A percentile compares a stretch with the other conserved stretches of the same genome.
These are phyloP conservation scores for Argyresthia goedartella DNA, from an alignment of 2,888 invertebrate genomes.

Conservation along the genomic window DNA sequence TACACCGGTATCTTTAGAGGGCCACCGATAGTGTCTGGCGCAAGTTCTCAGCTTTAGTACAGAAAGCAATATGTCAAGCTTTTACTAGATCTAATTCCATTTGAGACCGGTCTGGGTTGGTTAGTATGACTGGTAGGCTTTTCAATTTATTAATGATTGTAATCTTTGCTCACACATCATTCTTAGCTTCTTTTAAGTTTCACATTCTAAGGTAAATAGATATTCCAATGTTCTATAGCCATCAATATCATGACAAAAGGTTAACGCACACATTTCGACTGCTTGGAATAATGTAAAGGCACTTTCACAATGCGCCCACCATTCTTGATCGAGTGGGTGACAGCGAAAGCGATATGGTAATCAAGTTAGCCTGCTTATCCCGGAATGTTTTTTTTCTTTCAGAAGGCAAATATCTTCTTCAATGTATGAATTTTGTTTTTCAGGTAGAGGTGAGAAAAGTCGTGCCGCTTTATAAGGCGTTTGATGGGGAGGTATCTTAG, in stretches of 20 bases:
- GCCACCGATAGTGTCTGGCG: no score
- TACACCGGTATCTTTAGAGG: no score
- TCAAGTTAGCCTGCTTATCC: conserved; percentile 9
- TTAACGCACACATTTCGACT: no score
- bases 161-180: not conserved
- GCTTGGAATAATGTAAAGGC: conserved; percentile 9
- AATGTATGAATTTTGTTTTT: conserved; percentile 23
- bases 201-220: no score
- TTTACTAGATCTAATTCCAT: conserved; percentile 4
- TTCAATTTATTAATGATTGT: conserved; percentile 1
- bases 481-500: not conserved
- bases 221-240: no score
- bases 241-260: no score
- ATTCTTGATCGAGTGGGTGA: conserved; percentile 25
- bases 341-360: conserved; percentile 40
- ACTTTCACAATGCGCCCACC: conserved; percentile 54
- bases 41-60: not conserved
- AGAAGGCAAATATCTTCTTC: not conserved
- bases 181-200: no score
- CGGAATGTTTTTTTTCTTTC: conserved; percentile 4
- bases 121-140: not conserved
- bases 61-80: conserved; percentile 6
- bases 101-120: not conserved
- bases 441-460: conserved; percentile 56
- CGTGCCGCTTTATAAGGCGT: no score